Base-by-base conservation (phyloP, 2,797 vertebrate genomes). In the Tinamus major region DNA sequence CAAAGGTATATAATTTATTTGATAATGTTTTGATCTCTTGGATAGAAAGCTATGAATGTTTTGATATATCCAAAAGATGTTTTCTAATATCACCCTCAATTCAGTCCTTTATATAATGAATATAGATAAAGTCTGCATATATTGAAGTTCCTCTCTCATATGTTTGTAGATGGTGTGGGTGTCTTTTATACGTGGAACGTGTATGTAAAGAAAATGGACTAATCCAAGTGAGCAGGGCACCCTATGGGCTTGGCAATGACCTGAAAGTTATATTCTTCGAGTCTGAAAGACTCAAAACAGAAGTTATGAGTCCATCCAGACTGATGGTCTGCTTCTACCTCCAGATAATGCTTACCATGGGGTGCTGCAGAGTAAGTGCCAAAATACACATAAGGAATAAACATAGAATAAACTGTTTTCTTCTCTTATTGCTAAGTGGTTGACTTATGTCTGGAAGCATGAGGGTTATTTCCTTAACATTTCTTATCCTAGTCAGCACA, bases 401-500 rank as follows among this genome's bases (percentile, higher is more conserved):
- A 9, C n/a, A 65, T 26, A 67, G 41, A 89, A 77, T 71, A 88
- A 90, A 53, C n/a, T 4, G 5, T 12, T 89, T 92, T 77, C 75
- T 71, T 79, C 53, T 65, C 27, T 86, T 64, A 4, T 62, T 81
- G 53, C 27, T 21, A 3, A 76, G 53, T 0, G 0, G 27, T 71
- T 94, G 49, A 87, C 42, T 78, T 78, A 85, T 56, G 31, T 44
- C 48, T 83, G 35, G 69, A 93, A 94, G 37, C 65, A 48, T 41
- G 65, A 75, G 39, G 62, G 58, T 92, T 89, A 89, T 80, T 92
- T 92, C 76, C 23, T 21, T 87, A 85, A 35, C 41, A 86, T 75
- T 93, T 89, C 58, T 90, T 87, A 89, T 63, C 21, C 1, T 0
- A 90, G 76, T 63, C 65, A 67, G 62, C 83, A 16, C 33, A 90